Evolutionary conservation across 1,140 invertebrate species (phyloP).

Genomic region (Brachionus rotundiformis): DNA sequence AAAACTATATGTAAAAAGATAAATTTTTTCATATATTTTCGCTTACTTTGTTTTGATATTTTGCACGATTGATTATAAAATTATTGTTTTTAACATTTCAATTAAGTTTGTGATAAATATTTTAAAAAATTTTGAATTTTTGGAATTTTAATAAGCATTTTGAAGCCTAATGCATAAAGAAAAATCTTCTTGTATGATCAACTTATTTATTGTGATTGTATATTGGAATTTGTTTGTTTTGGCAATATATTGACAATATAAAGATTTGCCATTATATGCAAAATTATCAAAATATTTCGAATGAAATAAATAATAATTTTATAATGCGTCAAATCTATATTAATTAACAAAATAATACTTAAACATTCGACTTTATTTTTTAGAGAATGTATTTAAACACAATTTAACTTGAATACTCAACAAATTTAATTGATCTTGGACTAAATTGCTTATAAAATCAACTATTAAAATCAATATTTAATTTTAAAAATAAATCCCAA

Average conservation of each 20-base stretch:
- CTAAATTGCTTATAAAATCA: no score
- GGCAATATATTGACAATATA: not conserved
- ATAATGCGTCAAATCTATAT: not conserved
- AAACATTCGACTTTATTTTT: no score
- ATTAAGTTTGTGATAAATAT: conserved; percentile 8
- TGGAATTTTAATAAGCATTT: not conserved
- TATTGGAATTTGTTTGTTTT: conserved; percentile 10
- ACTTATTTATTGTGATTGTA: conserved; percentile 9
- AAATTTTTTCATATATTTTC: conserved; percentile 5
- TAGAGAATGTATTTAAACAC: no score
- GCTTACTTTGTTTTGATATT: not conserved
- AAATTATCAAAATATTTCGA: not conserved
- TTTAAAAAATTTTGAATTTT: conserved; percentile 13
- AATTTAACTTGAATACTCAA: no score
- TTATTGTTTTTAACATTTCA: conserved; percentile 33
- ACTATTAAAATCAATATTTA: no score
- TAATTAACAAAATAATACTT: not conserved
- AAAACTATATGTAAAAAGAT: not conserved
- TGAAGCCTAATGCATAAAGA: not conserved
- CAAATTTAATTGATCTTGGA: no score
- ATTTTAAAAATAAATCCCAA: no score
- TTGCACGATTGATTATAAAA: conserved; percentile 14
- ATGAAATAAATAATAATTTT: not conserved
- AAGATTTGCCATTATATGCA: not conserved
- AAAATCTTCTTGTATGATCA: not conserved